Evolutionary conservation across 2,113 vertebrate genomes (phyloP), one percentile per base, ranked within the genome.

Genomic region (Agelaius phoeniceus): DNA sequence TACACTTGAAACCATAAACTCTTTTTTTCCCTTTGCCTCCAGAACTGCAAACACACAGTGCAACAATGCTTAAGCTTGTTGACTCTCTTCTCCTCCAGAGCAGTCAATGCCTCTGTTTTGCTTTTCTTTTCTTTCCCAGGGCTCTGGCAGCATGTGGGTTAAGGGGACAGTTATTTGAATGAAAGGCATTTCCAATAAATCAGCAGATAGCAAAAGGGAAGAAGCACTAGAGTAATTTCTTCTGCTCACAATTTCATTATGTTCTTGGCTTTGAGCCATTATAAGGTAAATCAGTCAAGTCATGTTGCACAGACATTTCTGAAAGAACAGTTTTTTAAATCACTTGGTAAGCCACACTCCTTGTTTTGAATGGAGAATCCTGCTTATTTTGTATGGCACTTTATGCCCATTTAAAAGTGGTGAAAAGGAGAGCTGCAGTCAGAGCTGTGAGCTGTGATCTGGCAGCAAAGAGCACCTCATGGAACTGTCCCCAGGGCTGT

Each of bases 171-270:
- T 83, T 90, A 83, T 90, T 76, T 90, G 85, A 94, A 93, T 59
- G 88, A 80, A 94, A 97, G 66, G 74, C 48, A 81, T 71, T 89
- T 97, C 92, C 69, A 96, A 90, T 93, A 96, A 90, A 95, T 94
- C 91, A 96, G 86, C 65, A 93, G 94, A 92, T 37, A 95, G 84
- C 73, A 91, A 90, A 95, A 97, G 41, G 61, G 76, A 52, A 89
- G 88, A 93, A 89, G 94, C 73, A 94, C 68, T 81, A 14, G 80
- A 93, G 73, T 94, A 84, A 93, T 97, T 94, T 96, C 84, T 96
- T 90, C 90, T 90, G 67, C 86, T 88, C 94, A 97, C 90, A 92
- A 94, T 94, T 95, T 95, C 95, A 95, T 97, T 95, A 95, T 19
- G 41, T 82, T 91, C 61, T 78, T 97, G 96, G 94, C 95, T 94